Percentiles rank a stretch among this genome's conserved stretches.
These are phyloP conservation scores for Ceratoteleas bidentatus DNA, from an alignment of 1,140 invertebrate genomes.

Conservation along the genomic window DNA sequence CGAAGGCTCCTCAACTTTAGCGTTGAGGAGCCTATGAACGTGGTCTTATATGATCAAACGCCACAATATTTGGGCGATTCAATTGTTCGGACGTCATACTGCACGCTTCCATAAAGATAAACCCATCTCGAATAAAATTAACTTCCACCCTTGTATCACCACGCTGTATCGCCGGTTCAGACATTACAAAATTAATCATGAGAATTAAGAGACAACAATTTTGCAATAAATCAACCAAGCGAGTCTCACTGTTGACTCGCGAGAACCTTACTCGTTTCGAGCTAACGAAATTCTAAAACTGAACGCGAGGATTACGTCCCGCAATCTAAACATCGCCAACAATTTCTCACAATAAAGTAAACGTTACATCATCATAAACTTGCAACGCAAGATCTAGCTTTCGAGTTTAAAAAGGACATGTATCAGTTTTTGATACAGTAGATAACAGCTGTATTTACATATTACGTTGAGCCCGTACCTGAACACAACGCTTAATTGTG, in stretches of 20 bases:
- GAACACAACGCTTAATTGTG: constrained; percentile 25
- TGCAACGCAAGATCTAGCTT: constrained; percentile 12
- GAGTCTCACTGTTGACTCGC: no score
- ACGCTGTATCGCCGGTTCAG: neutral
- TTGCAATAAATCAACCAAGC: no score
- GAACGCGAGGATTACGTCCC: constrained; percentile 9
- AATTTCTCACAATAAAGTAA: constrained; percentile 29
- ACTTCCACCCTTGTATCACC: neutral
- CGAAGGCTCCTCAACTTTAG: no score
- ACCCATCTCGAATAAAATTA: neutral
- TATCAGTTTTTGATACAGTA: constrained; percentile 22
- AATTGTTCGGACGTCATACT: neutral
- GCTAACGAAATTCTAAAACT: neutral
- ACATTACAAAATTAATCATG: no score
- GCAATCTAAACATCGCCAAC: constrained; percentile 17
- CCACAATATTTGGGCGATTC: neutral
- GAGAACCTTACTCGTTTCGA: constrained; percentile 12
- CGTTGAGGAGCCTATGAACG: neutral
- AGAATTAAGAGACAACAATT: no score
- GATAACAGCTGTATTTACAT: constrained; percentile 40
- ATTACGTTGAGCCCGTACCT: neutral
- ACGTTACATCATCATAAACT: constrained; percentile 37
- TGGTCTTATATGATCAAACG: neutral
- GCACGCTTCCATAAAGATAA: neutral
- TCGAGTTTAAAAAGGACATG: neutral